A percentile compares a stretch with the other conserved stretches of the same genome.
These are phyloP conservation scores for Uria aalge DNA, from an alignment of 2,113 vertebrate genomes.

Conservation along the genomic window DNA sequence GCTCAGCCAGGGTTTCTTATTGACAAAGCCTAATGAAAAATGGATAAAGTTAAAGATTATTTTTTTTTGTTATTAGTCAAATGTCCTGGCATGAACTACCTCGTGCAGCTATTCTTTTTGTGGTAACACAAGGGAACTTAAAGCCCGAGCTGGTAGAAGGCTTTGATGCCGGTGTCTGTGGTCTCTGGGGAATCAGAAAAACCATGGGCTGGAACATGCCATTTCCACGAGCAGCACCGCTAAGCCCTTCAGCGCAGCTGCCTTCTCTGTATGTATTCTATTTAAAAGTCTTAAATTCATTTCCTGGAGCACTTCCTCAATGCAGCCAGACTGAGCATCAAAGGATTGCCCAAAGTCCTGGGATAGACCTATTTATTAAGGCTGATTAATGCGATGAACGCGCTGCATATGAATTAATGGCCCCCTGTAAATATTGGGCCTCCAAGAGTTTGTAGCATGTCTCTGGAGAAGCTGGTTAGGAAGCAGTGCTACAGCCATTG, in stretches of 20 bases:
- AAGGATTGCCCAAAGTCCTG: conserved; percentile 28
- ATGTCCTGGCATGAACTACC: background rate
- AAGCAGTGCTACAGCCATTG: background rate
- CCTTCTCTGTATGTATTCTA: conserved; percentile 1
- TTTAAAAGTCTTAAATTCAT: conserved; percentile 33
- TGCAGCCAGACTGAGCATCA: conserved; percentile 36
- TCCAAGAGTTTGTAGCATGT: background rate
- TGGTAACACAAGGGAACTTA: background rate
- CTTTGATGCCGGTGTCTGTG: background rate
- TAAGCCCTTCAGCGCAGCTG: background rate
- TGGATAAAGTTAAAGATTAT: conserved; percentile 26
- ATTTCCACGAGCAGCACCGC: background rate
- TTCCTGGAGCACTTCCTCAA: conserved; percentile 6
- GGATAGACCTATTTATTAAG: conserved; percentile 39
- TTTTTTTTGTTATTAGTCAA: background rate
- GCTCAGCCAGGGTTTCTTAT: background rate
- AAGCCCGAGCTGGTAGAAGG: background rate
- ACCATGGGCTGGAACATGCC: background rate
- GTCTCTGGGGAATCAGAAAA: background rate
- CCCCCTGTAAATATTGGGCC: background rate
- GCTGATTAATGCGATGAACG: background rate
- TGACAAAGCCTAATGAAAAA: conserved; percentile 56
- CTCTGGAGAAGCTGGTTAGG: background rate
- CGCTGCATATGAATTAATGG: conserved; percentile 8
- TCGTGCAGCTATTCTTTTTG: background rate